Conservation (phyloP, 2,888 invertebrate genomes). For the Emmelina monodactyla region DNA sequence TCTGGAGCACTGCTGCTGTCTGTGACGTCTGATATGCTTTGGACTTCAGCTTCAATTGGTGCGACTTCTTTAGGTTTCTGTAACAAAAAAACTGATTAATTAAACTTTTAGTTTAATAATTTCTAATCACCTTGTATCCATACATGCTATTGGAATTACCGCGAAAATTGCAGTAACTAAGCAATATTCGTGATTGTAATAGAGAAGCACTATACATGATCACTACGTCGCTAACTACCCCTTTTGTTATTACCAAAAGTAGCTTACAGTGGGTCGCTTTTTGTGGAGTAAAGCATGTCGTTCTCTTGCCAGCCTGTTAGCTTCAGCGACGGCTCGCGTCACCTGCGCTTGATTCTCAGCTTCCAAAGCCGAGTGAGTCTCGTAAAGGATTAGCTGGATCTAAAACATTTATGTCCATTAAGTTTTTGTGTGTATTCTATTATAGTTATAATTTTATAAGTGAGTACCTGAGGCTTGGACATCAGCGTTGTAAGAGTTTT, state of each 20-base stretch:
- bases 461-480: constrained; percentile 75
- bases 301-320: constrained; percentile 74
- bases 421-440: constrained; percentile 1
- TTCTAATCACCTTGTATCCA: too few relatives aligned
- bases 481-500: constrained; percentile 76
- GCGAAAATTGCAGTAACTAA: too few relatives aligned
- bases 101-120: too few relatives aligned
- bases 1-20: constrained; percentile 22
- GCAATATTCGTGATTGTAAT: too few relatives aligned
- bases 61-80: too few relatives aligned
- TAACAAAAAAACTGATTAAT: too few relatives aligned
- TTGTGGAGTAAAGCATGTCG: constrained; percentile 66
- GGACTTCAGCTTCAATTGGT: too few relatives aligned
- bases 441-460: constrained; percentile 2
- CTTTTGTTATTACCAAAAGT: too few relatives aligned
- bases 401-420: too few relatives aligned
- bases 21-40: constrained; percentile 17
- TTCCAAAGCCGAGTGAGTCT: constrained; percentile 79
- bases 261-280: constrained; percentile 24
- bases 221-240: too few relatives aligned
- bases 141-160: too few relatives aligned
- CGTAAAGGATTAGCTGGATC: constrained; percentile 82
- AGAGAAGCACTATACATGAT: too few relatives aligned
- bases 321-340: constrained; percentile 70
- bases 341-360: constrained; percentile 81